Evolutionary conservation across 2,888 invertebrate genomes (phyloP), one percentile per base, ranked within the genome.

Genomic region (Macropis europaea): DNA sequence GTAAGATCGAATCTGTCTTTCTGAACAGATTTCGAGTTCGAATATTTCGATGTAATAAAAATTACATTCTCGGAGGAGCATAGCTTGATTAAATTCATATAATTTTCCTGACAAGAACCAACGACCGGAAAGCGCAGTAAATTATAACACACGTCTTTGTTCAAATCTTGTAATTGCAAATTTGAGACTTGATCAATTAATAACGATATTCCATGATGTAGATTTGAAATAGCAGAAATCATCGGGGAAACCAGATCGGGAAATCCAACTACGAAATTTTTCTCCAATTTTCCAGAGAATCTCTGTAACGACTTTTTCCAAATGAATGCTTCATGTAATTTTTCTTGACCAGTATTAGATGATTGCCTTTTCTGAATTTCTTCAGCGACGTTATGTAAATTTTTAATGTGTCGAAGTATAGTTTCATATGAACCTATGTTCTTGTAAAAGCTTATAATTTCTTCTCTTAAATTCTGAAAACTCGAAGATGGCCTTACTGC

Each of bases 161-260:
- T 54, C 59, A 48, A 50, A 13, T 64, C 74, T 56, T 74, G 87
- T n/a, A 73, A 84, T 72, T 64, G 90, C 88, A 0, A 86, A 87
- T 1, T 91, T 82, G 63, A 91, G 77, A 93, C 88, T 45, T 93
- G 88, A 56, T 92, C 91, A 47, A 91, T 92, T 17, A 95, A 83
- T 11, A 92, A 87, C 40, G 92, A 92, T 19, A 94, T 90, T 1
- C 95, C 95, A 75, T 93, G 93, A 1, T 92, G 90, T 67, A 95
- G 92, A 90, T 95, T 94, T 0, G 93, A 91, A 5, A 96, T 87
- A 0, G 95, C 94, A 60, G 92, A 91, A 50, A 95, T 91, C 15
- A 97, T 90, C 0, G 97, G 96, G 68, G 93, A 92, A 0, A 95
- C 92, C 54, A 97, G 91, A 87, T 97, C 97, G 0, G 95, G 95